Evolutionary conservation across 1,140 invertebrate genomes (phyloP), one percentile per base, ranked within the genome.

Genomic region (Brachionus paranguensis): DNA sequence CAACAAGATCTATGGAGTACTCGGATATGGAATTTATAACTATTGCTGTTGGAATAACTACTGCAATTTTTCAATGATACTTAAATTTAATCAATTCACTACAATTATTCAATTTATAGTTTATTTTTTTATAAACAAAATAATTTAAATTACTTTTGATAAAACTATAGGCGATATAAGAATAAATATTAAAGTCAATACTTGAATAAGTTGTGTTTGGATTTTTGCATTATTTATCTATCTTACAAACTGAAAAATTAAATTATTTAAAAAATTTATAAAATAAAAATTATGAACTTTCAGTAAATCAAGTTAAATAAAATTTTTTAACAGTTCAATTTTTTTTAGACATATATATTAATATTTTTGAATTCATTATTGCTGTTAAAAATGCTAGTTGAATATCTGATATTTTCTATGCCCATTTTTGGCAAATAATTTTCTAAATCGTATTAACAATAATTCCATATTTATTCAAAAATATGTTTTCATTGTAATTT

Each of bases 31-130:
- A n/a, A 65, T 68, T 65, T 81, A 81, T 45, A 81, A 81, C 53
- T 81, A 81, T 27, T 81, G 78, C 53, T 81, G 78, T 47, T 81
- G 78, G 78, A 33, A 64, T 14, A 81, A 81, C n/a, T 64, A 81
- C 41, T 81, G 78, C 33, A 81, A 81, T 76, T 14, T 6, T 50
- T 76, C 72, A 50, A 29, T 14, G 10, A 50, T 27, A 76, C 43
- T 47, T 27, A 20, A 76, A 76, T 27, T 10, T 27, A 76, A 76
- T 29, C 53, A 20, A 20, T 60, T 27, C 20, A 20, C 53, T 24
- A 3, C 53, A 60, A 8, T 60, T 8, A 20, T 60, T 60, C 53
- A 20, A 24, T 1, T 10, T 10, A 17, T 60, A 60, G 6, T 60
- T 60, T 20, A 20, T 20, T 1, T 60, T 3, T 60, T 60, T 10